Evolutionary conservation across 1,140 invertebrate genomes (phyloP), one percentile per base, ranked within the genome.

Genomic region (Drosophila triauraria): DNA sequence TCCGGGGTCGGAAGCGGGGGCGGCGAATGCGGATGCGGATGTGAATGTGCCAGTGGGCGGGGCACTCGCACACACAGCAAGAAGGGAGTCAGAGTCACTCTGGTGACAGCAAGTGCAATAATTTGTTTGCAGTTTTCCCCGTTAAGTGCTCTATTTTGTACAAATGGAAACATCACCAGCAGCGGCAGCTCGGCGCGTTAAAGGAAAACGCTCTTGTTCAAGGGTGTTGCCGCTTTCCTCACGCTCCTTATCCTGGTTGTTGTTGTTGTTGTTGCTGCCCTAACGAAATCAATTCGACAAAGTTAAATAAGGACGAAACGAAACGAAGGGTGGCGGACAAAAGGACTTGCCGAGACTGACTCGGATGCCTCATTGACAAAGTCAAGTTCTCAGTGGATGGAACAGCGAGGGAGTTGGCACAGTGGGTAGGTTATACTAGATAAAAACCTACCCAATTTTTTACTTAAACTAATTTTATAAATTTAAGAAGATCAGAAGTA

Each of bases 91-190:
- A 47, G 38, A 71, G 60, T 43, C 65, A 71, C 50, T 40, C 65
- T 81, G 81, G 85, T 90, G 86, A 91, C 81, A 91, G 86, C 86
- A 92, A 92, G 91, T 92, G 91, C 91, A 92, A 92, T 92, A 92
- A 92, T 92, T 92, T 92, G 91, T 92, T 92, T 92, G 91, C 91
- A 92, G 91, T 92, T 92, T 86, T 70, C 56, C 77, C 85, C 86
- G 91, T 91, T 92, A 92, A 92, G 91, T 92, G 91, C 91, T 92
- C 91, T 92, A 92, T 92, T 92, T 92, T 92, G 85, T 81, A 80
- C 76, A 92, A 91, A 92, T 85, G 83, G 91, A 91, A 91, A 90
- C 90, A 90, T 91, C 85, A 90, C 72, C 67, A 69, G 50, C 56
- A 42, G 57, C 20, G 43, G 27, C 68, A 54, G 57, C 78, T 58